Base-by-base conservation (phyloP, 2,888 invertebrate genomes). In the Chloromyia formosa region DNA sequence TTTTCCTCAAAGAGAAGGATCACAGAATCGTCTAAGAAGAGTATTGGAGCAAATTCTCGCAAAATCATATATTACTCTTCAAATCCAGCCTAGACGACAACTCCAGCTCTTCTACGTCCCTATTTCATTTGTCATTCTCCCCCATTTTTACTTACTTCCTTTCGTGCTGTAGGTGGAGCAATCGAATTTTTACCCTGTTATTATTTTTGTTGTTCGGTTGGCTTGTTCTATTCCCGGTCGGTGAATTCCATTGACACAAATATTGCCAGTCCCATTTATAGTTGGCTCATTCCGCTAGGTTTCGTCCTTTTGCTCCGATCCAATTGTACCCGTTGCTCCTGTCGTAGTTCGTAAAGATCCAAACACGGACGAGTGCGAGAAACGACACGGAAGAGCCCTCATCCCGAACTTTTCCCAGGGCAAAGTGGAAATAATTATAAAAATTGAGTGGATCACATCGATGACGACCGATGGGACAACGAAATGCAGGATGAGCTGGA, bases 381-480 rank as follows among this genome's bases (percentile, higher is more conserved):
- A 49, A 49, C 5, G 16, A 49, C 56, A 56, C 49, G 12, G 2
- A 49, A 49, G n/a, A n/a, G 3, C 5, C 49, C 12, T n/a, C 14
- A 12, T 49, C 10, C 49, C 12, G 49, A n/a, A 49, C 3, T 7
- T 4, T 60, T 20, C 27, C 60, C 23, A 10, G 42, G 22, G 54
- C 22, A 73, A 75, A 75, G 73, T 75, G 74, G 56, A 75, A 75
- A 71, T 75, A 75, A 75, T 75, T 75, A 74, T 73, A 68, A 74
- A 73, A 75, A 75, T 75, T 74, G 74, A 74, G 74, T 74, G 74
- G 42, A 64, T 74, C 62, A 71, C 61, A 60, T 42, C 49, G 49
- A 40, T 66, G 66, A 66, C 66, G 66, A 45, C 66, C 66, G 18
- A n/a, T 20, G 49, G 71, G 71, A 56, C 35, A 71, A 56, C n/a